phyloP scores from a whole-genome alignment of 2,797 vertebrate species.

The Crax fasciolata region DNA sequence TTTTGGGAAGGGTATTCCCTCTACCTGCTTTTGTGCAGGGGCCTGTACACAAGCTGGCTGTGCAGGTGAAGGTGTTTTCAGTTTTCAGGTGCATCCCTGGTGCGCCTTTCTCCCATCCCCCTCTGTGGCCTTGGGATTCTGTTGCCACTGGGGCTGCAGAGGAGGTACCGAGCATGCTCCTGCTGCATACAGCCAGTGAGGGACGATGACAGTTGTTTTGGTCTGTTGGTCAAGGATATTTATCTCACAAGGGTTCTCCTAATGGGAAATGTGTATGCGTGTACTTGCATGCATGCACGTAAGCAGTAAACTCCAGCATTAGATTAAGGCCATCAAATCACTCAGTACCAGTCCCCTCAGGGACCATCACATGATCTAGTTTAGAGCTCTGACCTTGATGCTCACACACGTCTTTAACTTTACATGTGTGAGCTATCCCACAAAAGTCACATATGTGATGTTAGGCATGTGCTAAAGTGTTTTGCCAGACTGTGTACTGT shows the following conservation, averaged over 20 bases:
- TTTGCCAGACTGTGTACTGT: conserved; percentile 37
- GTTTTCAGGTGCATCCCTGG: too few species aligned
- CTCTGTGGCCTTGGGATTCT: rapidly evolving
- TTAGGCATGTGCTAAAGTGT: conserved; percentile 44
- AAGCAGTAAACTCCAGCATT: neutral
- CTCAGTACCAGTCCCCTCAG: neutral
- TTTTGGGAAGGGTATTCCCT: neutral
- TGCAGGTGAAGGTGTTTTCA: neutral
- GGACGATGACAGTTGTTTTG: neutral
- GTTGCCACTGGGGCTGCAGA: neutral
- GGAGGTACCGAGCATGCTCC: neutral
- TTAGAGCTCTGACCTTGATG: conserved; percentile 26
- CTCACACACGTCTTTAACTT: neutral
- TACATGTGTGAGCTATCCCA: neutral
- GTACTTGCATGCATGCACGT: neutral
- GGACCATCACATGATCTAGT: neutral
- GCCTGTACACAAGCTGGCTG: neutral
- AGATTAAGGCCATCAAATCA: neutral
- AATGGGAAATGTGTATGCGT: neutral
- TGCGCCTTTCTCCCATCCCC: neutral
- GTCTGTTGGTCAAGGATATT: neutral
- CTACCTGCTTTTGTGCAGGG: neutral
- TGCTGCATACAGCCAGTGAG: neutral
- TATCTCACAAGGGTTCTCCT: neutral
- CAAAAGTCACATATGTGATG: neutral